Evolutionary conservation across 2,888 invertebrate species (phyloP), one percentile per base, ranked within the genome.

Genomic region (Cheilosia pagana): DNA sequence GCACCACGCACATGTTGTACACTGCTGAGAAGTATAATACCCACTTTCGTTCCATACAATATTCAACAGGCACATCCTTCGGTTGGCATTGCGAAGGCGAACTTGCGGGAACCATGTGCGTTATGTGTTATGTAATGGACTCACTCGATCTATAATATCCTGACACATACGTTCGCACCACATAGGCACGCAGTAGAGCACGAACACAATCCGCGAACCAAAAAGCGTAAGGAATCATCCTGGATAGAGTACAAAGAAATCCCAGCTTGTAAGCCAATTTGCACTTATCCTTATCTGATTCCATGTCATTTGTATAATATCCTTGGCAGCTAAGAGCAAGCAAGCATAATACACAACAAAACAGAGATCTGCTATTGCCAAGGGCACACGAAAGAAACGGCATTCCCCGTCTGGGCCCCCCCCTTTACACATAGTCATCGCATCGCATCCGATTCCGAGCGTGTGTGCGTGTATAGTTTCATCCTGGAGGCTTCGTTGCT

Each of bases 261-360:
- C 90, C 90, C 90, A 89, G 90, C 90, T 91, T 91, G 91, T 91
- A 91, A 91, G 91, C 91, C 91, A 91, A 91, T 91, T 91, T 91
- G 91, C 92, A 91, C 91, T 91, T 91, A 91, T 90, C 91, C 91
- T 91, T 91, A 90, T 91, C 91, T 91, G 90, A 91, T 91, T 91
- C 91, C 91, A 89, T 91, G 90, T 90, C 91, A 91, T 91, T 91
- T 91, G 91, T 91, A 89, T 90, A 91, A 90, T 91, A 90, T 88
- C 88, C 89, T 89, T 88, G 88, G 52, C 45, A 68, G 59, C 60
- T 67, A 72, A 77, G 43, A 71, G 62, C 67, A 10, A 35, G 57
- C 70, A 43, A 39, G 70, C 59, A 77, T 35, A 35, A n/a, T 23
- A 45, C 43, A 25, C 43, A 70, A 14, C 62, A 23, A 76, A 12